Evolutionary conservation across 2,888 invertebrate species (phyloP).

Genomic region (Acanthosepion lycidas): DNA sequence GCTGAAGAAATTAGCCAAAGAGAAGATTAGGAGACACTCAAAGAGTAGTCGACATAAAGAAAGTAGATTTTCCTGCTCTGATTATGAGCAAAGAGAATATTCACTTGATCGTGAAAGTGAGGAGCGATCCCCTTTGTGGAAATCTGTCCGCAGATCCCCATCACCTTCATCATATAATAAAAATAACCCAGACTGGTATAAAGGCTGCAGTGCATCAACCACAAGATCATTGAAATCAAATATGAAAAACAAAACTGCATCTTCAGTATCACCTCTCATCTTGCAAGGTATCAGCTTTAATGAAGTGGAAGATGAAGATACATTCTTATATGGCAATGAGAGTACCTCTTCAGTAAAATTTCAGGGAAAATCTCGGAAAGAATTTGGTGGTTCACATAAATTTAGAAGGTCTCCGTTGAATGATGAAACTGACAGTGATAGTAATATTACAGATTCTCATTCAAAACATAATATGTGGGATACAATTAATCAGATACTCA

Average conservation of each 20-base stretch:
- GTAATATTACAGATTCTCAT: background rate
- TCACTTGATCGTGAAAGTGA: background rate
- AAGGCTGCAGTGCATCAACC: background rate
- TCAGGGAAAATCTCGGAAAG: background rate
- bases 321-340: conserved; percentile 60
- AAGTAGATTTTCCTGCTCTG: background rate
- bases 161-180: background rate
- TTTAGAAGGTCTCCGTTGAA: background rate
- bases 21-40: background rate
- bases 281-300: conserved; percentile 39
- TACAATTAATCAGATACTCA: conserved; percentile 23
- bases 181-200: background rate
- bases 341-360: background rate
- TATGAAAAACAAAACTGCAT: conserved; percentile 46
- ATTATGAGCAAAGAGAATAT: background rate
- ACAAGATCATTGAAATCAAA: conserved; percentile 42
- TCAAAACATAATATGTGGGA: background rate
- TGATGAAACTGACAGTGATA: background rate
- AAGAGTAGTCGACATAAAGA: background rate
- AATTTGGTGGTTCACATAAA: background rate
- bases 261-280: background rate
- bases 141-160: background rate
- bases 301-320: conserved; percentile 62
- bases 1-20: conserved; percentile 12
- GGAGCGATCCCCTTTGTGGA: background rate